These are phyloP conservation scores for Sinocyclocheilus anshuiensis DNA, from an alignment of 2,113 vertebrate species.

Conservation along the genomic window DNA sequence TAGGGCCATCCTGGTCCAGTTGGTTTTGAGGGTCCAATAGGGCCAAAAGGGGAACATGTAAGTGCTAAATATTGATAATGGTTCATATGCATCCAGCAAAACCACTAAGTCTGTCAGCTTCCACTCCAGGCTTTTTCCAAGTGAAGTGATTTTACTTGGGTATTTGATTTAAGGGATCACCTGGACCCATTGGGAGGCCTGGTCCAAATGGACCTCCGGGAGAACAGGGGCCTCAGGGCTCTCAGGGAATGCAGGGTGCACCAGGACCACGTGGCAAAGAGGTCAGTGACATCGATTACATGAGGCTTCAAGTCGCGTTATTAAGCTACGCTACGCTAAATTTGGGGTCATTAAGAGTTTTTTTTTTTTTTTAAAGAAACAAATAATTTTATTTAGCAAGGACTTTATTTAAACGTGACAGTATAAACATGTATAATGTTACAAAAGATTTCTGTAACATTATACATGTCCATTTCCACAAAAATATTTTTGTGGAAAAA, in stretches of 20 bases:
- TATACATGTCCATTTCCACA: too few relatives aligned
- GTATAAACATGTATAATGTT: too few relatives aligned
- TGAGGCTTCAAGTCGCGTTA: not conserved
- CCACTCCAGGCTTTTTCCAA: too few relatives aligned
- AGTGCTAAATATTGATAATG: conserved; percentile 5
- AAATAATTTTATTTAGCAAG: not conserved
- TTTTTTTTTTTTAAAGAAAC: not conserved
- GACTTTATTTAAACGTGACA: too few relatives aligned
- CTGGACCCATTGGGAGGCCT: conserved; percentile 64
- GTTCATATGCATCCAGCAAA: not conserved
- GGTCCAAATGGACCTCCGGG: conserved; percentile 70
- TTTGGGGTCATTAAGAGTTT: too few relatives aligned
- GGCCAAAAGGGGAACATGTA: conserved; percentile 65
- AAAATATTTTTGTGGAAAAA: too few relatives aligned
- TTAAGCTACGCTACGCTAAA: too few relatives aligned
- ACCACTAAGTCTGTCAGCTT: not conserved
- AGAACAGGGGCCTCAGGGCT: conserved; percentile 69
- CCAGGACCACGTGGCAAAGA: conserved; percentile 74
- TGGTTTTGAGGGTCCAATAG: conserved; percentile 63
- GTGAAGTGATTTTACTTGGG: not conserved
- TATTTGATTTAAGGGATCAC: conserved; percentile 69
- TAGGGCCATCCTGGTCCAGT: conserved; percentile 64
- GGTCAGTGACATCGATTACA: conserved; percentile 70
- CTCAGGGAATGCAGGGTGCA: conserved; percentile 66
- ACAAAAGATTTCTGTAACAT: too few relatives aligned